Percentiles rank a stretch among this genome's conserved stretches.
Conservation (phyloP, 2,797 vertebrate genomes). For the Cottoperca gobio region DNA sequence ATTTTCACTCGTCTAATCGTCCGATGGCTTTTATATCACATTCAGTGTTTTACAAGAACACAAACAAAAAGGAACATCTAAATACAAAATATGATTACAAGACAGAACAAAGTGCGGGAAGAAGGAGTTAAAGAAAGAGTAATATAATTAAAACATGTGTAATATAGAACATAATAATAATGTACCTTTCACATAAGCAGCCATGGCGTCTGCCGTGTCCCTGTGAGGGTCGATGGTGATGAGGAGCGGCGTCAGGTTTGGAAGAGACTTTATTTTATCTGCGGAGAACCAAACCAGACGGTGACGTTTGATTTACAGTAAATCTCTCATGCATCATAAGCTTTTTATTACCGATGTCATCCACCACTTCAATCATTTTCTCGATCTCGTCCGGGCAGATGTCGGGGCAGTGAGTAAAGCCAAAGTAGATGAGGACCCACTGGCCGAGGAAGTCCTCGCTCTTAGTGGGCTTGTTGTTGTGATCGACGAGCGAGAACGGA, state of each 20-base stretch:
- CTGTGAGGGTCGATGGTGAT: slow-evolving; percentile 97
- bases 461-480: slow-evolving; percentile 87
- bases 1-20: too few relatives aligned
- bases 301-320: neutral
- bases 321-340: neutral
- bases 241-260: slow-evolving; percentile 92
- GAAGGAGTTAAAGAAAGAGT: too few relatives aligned
- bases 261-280: slow-evolving; percentile 90
- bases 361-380: slow-evolving; percentile 95
- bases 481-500: slow-evolving; percentile 91
- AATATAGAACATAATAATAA: too few relatives aligned
- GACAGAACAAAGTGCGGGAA: too few relatives aligned
- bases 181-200: slow-evolving; percentile 94
- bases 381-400: slow-evolving; percentile 97
- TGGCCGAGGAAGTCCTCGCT: slow-evolving; percentile 91
- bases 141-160: too few relatives aligned
- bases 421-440: slow-evolving; percentile 96
- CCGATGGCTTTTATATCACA: too few relatives aligned
- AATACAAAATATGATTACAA: too few relatives aligned
- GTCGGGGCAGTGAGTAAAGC: slow-evolving; percentile 98
- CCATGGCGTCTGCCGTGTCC: slow-evolving; percentile 91
- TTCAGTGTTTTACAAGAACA: too few relatives aligned
- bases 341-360: slow-evolving; percentile 90
- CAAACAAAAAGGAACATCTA: too few relatives aligned
- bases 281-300: slow-evolving; percentile 15